A percentile compares a stretch with the other conserved stretches of the same genome.
Evolutionary conservation across 2,888 invertebrate genomes (phyloP).

Genomic region (Alitta virens): DNA sequence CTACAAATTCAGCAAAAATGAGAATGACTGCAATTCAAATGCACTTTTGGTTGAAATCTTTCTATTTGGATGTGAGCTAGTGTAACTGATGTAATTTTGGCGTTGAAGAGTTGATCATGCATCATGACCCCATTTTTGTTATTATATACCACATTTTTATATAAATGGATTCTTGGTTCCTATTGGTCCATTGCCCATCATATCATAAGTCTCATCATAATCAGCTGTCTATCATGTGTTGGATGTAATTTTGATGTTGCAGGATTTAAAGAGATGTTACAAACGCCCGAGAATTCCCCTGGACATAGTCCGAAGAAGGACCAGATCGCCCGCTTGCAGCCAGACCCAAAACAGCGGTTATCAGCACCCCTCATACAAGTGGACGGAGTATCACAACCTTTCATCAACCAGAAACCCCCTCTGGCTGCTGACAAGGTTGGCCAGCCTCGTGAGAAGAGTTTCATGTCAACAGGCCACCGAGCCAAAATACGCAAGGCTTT

Average conservation of each 20-base stretch:
- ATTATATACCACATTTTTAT: too few relatives aligned
- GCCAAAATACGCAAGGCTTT: conserved; percentile 83
- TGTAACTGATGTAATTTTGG: too few relatives aligned
- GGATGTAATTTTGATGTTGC: conserved; percentile 27
- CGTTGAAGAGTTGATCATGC: too few relatives aligned
- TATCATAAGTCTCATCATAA: too few relatives aligned
- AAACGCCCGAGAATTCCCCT: conserved; percentile 79
- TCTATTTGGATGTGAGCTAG: too few relatives aligned
- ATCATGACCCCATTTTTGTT: too few relatives aligned
- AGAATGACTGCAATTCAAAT: too few relatives aligned
- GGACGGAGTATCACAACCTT: conserved; percentile 61
- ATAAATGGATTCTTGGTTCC: too few relatives aligned
- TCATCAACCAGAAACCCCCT: neutral
- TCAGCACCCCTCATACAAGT: conserved; percentile 63
- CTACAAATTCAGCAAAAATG: too few relatives aligned
- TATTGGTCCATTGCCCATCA: too few relatives aligned
- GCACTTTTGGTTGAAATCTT: too few relatives aligned
- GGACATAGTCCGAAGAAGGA: conserved; percentile 67
- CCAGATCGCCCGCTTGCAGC: conserved; percentile 69
- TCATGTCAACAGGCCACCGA: conserved; percentile 87
- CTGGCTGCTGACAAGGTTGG: neutral
- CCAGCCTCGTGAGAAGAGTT: conserved; percentile 61
- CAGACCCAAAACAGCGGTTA: conserved; percentile 71
- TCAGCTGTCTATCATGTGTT: too few relatives aligned
- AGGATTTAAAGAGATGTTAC: conserved; percentile 71